Base-by-base conservation (phyloP, 2,888 invertebrate genomes). In the Clunio marinus region DNA sequence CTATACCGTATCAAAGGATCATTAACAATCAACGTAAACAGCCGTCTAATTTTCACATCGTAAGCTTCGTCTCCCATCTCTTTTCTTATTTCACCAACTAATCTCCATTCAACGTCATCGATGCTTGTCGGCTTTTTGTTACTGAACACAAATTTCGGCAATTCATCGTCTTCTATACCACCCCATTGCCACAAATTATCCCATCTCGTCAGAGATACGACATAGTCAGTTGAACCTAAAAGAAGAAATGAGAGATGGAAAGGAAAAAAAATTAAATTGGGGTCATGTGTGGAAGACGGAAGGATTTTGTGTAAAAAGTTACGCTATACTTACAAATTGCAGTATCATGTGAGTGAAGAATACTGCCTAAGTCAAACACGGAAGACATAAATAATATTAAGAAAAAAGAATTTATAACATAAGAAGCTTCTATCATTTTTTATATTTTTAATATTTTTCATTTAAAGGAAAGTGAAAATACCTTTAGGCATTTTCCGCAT, bases 401-500 rank as follows among this genome's bases (percentile, higher is more conserved):
- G 32, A 32, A 32, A 10, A 32, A 32, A 32, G 10, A 32, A 32
- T 7, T 4, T 32, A 32, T 4, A 32, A 32, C n/a, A n/a, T n/a
- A n/a, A n/a, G n/a, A n/a, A n/a, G n/a, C n/a, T n/a, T n/a, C n/a
- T n/a, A n/a, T n/a, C n/a, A n/a, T n/a, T n/a, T n/a, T n/a, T n/a
- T n/a, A 32, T 32, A 10, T 51, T 51, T 20, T 15, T 20, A 46
- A 13, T 46, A 5, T 46, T 2, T 46, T 46, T 2, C 10, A 15
- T 15, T 46, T 8, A 25, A 45, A 45, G 2, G 13, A 15, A 15
- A 45, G 5, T 24, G 13, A 55, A 55, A 59, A 55, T 27, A 2
- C 89, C 92, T 78, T 92, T 92, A 0, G 92, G 92, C 81, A 92
- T 82, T 35, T 77, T 77, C 70, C 82, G 80, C 10, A 92, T 83